Percentiles rank a stretch among this genome's conserved stretches.
phyloP scores from a whole-genome alignment of 2,888 invertebrate species.

The Tetropium fuscum region DNA sequence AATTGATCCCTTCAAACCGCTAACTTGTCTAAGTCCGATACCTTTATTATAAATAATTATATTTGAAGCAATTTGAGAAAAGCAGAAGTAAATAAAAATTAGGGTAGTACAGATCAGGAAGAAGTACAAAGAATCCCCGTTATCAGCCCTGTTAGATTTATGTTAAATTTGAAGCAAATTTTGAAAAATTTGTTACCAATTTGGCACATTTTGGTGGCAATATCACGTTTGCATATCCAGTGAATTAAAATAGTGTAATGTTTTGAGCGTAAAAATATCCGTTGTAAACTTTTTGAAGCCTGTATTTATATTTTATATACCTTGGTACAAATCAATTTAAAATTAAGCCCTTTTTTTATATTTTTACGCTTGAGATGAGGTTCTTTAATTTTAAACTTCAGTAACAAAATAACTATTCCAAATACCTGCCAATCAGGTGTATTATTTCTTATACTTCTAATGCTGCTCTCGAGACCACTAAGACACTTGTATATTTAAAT shows the following conservation, averaged over 20 bases:
- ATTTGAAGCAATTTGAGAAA: constrained; percentile 1
- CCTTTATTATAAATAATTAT: neutral
- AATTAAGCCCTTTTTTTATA: neutral
- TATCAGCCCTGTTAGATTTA: too few relatives aligned
- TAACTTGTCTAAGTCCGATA: too few relatives aligned
- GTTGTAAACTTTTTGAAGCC: neutral
- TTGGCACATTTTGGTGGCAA: constrained; percentile 29
- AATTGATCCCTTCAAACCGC: too few relatives aligned
- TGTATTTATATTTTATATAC: neutral
- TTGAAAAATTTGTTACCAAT: constrained; percentile 25
- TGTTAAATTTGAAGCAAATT: neutral
- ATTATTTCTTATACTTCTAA: too few relatives aligned
- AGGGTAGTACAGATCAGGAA: neutral
- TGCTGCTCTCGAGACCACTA: too few relatives aligned
- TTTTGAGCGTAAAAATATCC: constrained; percentile 7
- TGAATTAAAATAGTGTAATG: neutral
- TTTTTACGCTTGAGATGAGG: constrained; percentile 8
- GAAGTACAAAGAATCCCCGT: constrained; percentile 5
- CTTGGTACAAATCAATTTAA: constrained; percentile 3
- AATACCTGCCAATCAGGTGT: neutral
- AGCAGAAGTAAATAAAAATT: too few relatives aligned
- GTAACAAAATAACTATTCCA: neutral
- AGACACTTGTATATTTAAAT: neutral
- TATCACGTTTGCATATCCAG: constrained; percentile 29
- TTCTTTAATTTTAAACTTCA: constrained; percentile 19